Percentiles rank a stretch among this genome's conserved stretches.
Evolutionary conservation across 2,888 invertebrate species (phyloP).

Genomic region (Brachyptera putata): DNA sequence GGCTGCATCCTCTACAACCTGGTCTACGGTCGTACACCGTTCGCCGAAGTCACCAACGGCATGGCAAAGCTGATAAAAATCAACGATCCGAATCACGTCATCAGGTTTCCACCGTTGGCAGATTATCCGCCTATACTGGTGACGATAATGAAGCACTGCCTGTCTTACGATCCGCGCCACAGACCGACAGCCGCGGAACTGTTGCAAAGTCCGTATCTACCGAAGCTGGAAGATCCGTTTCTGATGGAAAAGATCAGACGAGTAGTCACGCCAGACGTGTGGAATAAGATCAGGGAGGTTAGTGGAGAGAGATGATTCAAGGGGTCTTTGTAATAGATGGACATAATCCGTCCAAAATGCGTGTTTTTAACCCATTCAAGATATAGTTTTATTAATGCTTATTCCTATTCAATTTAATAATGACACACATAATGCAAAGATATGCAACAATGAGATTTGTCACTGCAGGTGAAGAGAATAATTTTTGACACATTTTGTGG

Average conservation of each 20-base stretch:
- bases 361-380: no score
- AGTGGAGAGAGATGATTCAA: background rate
- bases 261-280: background rate
- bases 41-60: conserved; percentile 70
- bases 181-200: conserved; percentile 73
- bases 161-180: conserved; percentile 65
- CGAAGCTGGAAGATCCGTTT: background rate
- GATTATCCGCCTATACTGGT: conserved; percentile 57
- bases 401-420: no score
- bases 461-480: no score
- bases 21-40: conserved; percentile 87
- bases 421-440: no score
- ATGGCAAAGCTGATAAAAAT: conserved; percentile 75
- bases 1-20: conserved; percentile 94
- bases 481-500: no score
- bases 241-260: background rate
- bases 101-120: conserved; percentile 61
- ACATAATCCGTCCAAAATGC: no score
- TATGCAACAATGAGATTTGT: no score
- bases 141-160: conserved; percentile 64
- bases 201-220: conserved; percentile 48
- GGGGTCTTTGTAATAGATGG: background rate
- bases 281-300: background rate
- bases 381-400: no score
- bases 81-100: conserved; percentile 64